phyloP scores from a whole-genome alignment of 2,888 invertebrate genomes.

The Noctua janthe region DNA sequence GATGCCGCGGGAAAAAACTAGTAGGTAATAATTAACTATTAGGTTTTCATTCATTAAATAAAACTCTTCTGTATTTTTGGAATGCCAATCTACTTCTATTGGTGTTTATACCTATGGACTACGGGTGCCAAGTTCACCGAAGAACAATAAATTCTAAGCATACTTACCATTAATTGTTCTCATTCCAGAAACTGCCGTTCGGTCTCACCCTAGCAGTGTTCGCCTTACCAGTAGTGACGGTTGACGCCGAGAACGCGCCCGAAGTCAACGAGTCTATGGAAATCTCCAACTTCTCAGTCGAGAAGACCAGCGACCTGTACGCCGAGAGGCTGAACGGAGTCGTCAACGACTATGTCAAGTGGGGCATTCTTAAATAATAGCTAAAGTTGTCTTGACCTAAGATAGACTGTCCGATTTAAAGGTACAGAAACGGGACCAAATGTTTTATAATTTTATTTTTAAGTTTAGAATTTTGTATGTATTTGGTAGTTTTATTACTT shows the following conservation, averaged over 20 bases:
- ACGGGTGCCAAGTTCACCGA: background rate
- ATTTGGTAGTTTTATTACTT: background rate
- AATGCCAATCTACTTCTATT: background rate
- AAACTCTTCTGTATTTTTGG: background rate
- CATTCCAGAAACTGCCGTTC: conserved; percentile 73
- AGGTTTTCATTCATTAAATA: background rate
- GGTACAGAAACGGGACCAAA: background rate
- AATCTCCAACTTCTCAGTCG: conserved; percentile 63
- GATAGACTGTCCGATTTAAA: background rate
- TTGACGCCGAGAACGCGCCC: conserved; percentile 71
- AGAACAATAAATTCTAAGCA: background rate
- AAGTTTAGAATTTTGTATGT: background rate
- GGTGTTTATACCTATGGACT: background rate
- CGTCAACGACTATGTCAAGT: conserved; percentile 75
- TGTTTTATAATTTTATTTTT: background rate
- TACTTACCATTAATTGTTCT: background rate
- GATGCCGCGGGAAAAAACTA: too few relatives aligned
- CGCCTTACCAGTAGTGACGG: conserved; percentile 74
- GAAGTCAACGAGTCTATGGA: conserved; percentile 63
- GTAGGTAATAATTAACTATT: too few relatives aligned
- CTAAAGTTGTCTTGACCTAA: background rate
- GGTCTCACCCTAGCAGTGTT: conserved; percentile 71
- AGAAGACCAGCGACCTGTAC: conserved; percentile 71
- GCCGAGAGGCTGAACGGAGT: conserved; percentile 75
- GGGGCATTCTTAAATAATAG: conserved; percentile 65